Percentiles rank a stretch among this genome's conserved stretches.
Conservation (phyloP, 2,113 vertebrate genomes). For the Lutjanus erythropterus region DNA sequence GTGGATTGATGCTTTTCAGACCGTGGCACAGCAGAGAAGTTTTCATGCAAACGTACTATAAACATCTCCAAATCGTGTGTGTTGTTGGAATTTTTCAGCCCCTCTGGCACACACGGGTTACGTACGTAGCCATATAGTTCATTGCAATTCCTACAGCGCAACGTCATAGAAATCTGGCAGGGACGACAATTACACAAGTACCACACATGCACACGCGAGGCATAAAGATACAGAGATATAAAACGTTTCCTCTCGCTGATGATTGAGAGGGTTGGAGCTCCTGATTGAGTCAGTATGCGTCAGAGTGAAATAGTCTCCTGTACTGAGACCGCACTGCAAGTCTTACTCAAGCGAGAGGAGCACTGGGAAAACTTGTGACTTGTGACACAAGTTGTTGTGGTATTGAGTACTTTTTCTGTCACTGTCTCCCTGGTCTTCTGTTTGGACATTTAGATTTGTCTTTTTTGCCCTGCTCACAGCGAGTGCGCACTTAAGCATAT, state of each 20-base stretch:
- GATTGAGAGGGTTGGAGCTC: constrained; percentile 55
- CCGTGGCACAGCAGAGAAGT: constrained; percentile 69
- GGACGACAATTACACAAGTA: constrained; percentile 53
- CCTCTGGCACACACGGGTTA: constrained; percentile 61
- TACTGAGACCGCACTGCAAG: constrained; percentile 20
- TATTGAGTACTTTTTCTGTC: background rate
- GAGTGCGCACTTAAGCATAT: too few species aligned
- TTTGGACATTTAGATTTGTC: background rate
- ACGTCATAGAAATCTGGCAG: constrained; percentile 74
- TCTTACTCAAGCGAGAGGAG: constrained; percentile 12
- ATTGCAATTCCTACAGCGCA: constrained; percentile 70
- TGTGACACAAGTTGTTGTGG: background rate
- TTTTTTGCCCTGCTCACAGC: background rate
- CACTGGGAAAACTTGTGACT: constrained; percentile 24
- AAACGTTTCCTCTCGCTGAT: constrained; percentile 61
- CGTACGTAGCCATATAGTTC: constrained; percentile 61
- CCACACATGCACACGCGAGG: constrained; percentile 63
- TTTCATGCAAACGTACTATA: constrained; percentile 59
- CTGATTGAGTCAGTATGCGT: constrained; percentile 46
- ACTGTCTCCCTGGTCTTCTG: background rate
- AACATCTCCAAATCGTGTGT: constrained; percentile 59
- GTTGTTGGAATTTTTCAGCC: constrained; percentile 37
- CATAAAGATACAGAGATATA: constrained; percentile 64
- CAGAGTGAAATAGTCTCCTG: constrained; percentile 11
- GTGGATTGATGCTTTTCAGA: constrained; percentile 79